A percentile compares a stretch with the other conserved stretches of the same genome.
These are phyloP conservation scores for Tridacna crocea DNA, from an alignment of 2,888 invertebrate genomes.

Conservation along the genomic window DNA sequence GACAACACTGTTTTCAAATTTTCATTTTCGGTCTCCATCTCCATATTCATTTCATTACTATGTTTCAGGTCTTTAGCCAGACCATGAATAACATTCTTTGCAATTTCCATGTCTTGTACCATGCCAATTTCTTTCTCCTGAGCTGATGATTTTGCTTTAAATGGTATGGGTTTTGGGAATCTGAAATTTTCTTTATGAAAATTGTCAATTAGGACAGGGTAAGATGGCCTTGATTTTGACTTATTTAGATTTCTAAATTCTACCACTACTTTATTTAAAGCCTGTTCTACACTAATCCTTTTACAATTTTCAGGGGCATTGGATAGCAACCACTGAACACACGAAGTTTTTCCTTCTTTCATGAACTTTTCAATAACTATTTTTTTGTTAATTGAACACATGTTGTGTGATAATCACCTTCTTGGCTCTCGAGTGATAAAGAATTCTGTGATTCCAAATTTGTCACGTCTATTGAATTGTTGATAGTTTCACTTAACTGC, in stretches of 20 bases:
- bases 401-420: slow-evolving; percentile 6
- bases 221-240: slow-evolving; percentile 20
- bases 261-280: slow-evolving; percentile 21
- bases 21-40: slow-evolving; percentile 10
- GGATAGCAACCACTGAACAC: slow-evolving; percentile 26
- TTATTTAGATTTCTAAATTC: slow-evolving; percentile 32
- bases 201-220: slow-evolving; percentile 12
- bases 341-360: slow-evolving; percentile 25
- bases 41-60: not conserved
- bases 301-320: slow-evolving; percentile 10
- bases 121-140: slow-evolving; percentile 13
- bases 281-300: slow-evolving; percentile 28
- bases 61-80: slow-evolving; percentile 22
- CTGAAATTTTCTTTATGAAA: slow-evolving; percentile 23
- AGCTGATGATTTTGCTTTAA: slow-evolving; percentile 10
- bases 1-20: not conserved
- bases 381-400: slow-evolving; percentile 19
- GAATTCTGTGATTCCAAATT: not conserved
- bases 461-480: not conserved
- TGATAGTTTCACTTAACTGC: not conserved
- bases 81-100: slow-evolving; percentile 40
- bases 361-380: slow-evolving; percentile 18
- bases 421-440: not conserved
- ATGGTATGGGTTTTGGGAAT: slow-evolving; percentile 22
- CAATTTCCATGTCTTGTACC: slow-evolving; percentile 28